These are phyloP conservation scores for Machaerirhynchus nigripectus DNA, from an alignment of 2,113 vertebrate species.

Conservation along the genomic window DNA sequence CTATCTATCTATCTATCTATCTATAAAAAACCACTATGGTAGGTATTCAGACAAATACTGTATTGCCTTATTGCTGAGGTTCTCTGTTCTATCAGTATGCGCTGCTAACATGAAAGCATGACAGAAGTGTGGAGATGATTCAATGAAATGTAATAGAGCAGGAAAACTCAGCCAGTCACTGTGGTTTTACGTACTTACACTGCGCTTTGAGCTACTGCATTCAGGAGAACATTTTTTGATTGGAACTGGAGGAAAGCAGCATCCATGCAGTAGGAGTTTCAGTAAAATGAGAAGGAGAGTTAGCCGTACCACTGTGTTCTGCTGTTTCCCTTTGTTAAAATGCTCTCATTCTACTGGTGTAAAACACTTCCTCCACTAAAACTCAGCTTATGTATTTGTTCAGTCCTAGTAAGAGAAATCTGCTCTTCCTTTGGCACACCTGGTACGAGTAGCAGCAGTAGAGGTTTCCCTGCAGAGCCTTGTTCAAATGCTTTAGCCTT, in stretches of 20 bases:
- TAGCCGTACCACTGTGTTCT: background rate
- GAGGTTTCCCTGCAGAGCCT: background rate
- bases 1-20: background rate
- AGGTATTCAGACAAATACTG: background rate
- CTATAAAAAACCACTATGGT: background rate
- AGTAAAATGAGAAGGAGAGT: background rate
- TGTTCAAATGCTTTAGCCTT: background rate
- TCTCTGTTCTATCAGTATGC: background rate
- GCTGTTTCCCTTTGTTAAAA: background rate
- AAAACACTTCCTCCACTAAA: background rate
- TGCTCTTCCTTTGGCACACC: background rate
- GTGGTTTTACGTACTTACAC: background rate
- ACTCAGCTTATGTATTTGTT: background rate
- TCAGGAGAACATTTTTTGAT: background rate
- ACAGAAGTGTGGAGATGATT: background rate
- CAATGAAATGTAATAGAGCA: background rate
- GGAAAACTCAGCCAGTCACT: background rate
- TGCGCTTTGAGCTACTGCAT: background rate
- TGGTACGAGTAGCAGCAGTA: accelerated
- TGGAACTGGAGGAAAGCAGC: background rate
- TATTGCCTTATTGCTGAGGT: background rate
- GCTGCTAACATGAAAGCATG: background rate
- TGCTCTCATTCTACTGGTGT: background rate
- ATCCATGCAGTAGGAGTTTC: background rate
- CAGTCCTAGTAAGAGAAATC: background rate